Evolutionary conservation across 2,113 vertebrate genomes (phyloP).

Genomic region (Sinocyclocheilus rhinocerous): DNA sequence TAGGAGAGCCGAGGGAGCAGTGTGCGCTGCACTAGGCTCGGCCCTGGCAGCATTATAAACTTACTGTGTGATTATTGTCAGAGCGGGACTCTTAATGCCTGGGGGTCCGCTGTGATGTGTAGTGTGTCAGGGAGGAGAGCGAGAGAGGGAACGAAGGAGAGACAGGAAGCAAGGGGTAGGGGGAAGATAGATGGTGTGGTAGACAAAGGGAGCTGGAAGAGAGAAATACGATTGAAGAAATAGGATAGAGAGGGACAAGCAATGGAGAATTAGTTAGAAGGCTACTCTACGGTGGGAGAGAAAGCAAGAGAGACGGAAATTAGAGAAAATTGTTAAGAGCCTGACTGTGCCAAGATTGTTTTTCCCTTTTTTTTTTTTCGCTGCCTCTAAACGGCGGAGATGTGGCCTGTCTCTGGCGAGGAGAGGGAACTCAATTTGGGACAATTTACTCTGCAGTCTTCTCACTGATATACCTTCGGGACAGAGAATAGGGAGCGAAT

Average conservation of each 20-base stretch:
- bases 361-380: slow-evolving; percentile 55
- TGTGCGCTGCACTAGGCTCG: slow-evolving; percentile 66
- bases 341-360: slow-evolving; percentile 90
- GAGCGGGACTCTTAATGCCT: slow-evolving; percentile 69
- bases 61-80: slow-evolving; percentile 74
- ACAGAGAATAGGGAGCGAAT: slow-evolving; percentile 94
- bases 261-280: slow-evolving; percentile 68
- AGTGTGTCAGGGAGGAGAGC: slow-evolving; percentile 69
- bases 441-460: slow-evolving; percentile 98
- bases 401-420: slow-evolving; percentile 90
- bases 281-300: slow-evolving; percentile 73
- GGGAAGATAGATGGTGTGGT: slow-evolving; percentile 50
- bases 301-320: slow-evolving; percentile 85
- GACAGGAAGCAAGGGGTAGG: slow-evolving; percentile 16
- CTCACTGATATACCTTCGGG: slow-evolving; percentile 89
- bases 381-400: slow-evolving; percentile 83
- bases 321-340: slow-evolving; percentile 85
- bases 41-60: slow-evolving; percentile 69
- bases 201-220: slow-evolving; percentile 50
- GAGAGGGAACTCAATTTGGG: slow-evolving; percentile 99
- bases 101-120: slow-evolving; percentile 69
- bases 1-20: slow-evolving; percentile 70
- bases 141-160: slow-evolving; percentile 59
- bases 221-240: slow-evolving; percentile 51
- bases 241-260: slow-evolving; percentile 58